phyloP scores from a whole-genome alignment of 2,888 invertebrate species.

The Xestia xanthographa region DNA sequence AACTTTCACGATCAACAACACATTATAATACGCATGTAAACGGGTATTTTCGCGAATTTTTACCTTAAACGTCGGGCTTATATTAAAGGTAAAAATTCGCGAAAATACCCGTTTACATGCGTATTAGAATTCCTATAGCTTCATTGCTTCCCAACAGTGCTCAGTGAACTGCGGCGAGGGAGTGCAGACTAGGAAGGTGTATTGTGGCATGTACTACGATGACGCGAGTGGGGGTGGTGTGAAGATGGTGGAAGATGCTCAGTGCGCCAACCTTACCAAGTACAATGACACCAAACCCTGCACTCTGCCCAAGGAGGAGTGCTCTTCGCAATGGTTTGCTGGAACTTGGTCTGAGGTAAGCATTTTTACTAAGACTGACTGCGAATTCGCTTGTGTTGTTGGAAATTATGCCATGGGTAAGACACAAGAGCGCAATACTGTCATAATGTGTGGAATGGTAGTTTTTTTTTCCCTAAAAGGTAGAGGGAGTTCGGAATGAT shows the following conservation, averaged over 20 bases:
- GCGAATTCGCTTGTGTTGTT: not conserved
- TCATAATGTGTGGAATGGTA: no score
- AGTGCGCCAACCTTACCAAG: conserved; percentile 93
- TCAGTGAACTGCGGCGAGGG: conserved; percentile 97
- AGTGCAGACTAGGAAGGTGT: conserved; percentile 94
- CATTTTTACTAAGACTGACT: not conserved
- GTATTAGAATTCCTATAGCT: no score
- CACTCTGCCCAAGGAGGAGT: conserved; percentile 92
- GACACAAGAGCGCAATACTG: no score
- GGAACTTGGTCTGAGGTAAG: conserved; percentile 95
- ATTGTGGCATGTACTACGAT: conserved; percentile 94
- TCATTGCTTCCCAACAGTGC: conserved; percentile 90
- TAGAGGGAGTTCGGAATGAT: no score
- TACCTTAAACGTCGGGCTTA: no score
- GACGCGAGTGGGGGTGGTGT: conserved; percentile 82
- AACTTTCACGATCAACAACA: no score
- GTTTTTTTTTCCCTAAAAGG: no score
- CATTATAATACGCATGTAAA: no score
- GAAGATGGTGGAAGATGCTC: conserved; percentile 91
- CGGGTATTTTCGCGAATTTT: no score
- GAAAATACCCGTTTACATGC: no score
- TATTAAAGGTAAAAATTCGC: no score
- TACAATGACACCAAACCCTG: conserved; percentile 94
- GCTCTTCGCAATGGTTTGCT: conserved; percentile 96
- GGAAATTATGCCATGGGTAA: not conserved